These are phyloP conservation scores for Cinara cedri DNA, from an alignment of 2,888 invertebrate species.

Conservation along the genomic window DNA sequence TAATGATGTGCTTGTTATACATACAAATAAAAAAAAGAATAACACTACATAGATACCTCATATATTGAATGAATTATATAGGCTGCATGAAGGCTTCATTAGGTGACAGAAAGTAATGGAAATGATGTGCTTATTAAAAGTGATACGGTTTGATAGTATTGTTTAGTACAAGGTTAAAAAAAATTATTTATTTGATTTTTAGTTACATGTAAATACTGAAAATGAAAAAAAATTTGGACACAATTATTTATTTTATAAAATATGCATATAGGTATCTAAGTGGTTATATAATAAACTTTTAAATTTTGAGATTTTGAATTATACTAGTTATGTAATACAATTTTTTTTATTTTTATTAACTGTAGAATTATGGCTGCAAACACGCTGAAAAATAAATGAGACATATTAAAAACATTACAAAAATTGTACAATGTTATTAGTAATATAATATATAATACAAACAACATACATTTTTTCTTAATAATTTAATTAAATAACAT, in stretches of 20 bases:
- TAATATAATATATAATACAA: too few species aligned
- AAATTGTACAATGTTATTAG: too few species aligned
- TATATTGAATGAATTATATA: constrained; percentile 27
- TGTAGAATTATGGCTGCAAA: too few species aligned
- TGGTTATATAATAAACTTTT: background rate
- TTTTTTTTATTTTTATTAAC: too few species aligned
- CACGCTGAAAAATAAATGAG: too few species aligned
- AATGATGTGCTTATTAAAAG: constrained; percentile 38
- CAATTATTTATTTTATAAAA: background rate
- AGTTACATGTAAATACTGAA: background rate
- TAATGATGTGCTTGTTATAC: background rate
- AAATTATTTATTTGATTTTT: constrained; percentile 13
- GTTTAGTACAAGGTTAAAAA: constrained; percentile 32
- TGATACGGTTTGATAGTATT: constrained; percentile 26
- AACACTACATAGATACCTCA: constrained; percentile 3
- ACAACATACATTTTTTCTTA: too few species aligned
- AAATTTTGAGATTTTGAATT: background rate
- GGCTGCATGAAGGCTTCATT: constrained; percentile 36
- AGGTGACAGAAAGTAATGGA: constrained; percentile 10
- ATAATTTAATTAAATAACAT: too few species aligned
- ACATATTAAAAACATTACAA: too few species aligned
- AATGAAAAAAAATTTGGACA: constrained; percentile 5
- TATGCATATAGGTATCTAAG: background rate
- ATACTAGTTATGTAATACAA: background rate
- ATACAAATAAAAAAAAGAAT: background rate